Evolutionary conservation across 2,888 invertebrate species (phyloP).

Genomic region (Nebria salina): DNA sequence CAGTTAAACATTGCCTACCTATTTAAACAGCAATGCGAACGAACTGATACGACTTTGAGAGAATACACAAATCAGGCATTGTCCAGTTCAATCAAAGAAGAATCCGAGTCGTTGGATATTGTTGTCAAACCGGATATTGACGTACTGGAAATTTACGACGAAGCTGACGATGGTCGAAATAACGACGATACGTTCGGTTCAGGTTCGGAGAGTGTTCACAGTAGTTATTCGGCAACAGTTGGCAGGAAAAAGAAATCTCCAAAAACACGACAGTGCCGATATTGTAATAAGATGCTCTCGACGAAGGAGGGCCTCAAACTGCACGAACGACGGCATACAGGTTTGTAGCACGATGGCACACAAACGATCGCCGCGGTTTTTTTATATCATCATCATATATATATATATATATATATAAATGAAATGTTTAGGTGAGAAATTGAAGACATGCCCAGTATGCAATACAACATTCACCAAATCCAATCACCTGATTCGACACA

Average conservation of each 20-base stretch:
- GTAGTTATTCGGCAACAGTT: conserved; percentile 43
- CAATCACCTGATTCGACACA: conserved; percentile 58
- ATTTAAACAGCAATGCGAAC: conserved; percentile 61
- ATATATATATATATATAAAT: no score
- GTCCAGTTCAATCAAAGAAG: conserved; percentile 39
- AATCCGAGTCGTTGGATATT: conserved; percentile 51
- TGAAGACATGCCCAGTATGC: conserved; percentile 58
- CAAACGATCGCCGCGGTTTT: no score
- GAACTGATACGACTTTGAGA: conserved; percentile 58
- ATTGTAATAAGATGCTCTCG: conserved; percentile 57
- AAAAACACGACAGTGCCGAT: conserved; percentile 55
- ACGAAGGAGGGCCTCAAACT: conserved; percentile 57
- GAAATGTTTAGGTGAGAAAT: conserved; percentile 53
- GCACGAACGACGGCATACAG: conserved; percentile 58
- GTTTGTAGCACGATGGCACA: background rate
- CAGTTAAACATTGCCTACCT: conserved; percentile 59
- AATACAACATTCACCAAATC: conserved; percentile 58
- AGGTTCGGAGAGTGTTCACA: conserved; percentile 49
- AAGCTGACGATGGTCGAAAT: conserved; percentile 50
- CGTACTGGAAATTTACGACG: conserved; percentile 49
- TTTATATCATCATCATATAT: no score
- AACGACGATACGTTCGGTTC: conserved; percentile 46
- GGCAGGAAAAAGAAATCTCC: conserved; percentile 51
- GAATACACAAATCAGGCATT: conserved; percentile 51
- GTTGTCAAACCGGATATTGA: conserved; percentile 53